Evolutionary conservation across 2,113 vertebrate species (phyloP), one percentile per base, ranked within the genome.

Genomic region (Carassius gibelio): DNA sequence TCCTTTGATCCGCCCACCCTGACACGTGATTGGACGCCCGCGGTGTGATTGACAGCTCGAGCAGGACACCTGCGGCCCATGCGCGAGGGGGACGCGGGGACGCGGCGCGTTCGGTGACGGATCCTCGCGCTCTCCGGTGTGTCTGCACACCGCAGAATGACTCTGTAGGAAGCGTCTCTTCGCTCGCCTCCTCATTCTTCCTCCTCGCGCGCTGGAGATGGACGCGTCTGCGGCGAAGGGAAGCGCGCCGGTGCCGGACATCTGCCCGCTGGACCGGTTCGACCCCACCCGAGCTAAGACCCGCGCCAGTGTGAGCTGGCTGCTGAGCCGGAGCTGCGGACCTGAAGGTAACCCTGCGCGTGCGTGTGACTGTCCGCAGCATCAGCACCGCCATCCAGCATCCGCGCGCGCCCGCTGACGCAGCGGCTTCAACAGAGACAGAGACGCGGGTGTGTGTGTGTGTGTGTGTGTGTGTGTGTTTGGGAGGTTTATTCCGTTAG

Each of bases 231-330:
- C 92, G 81, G 93, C 94, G 94, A 95, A 94, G 90, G 21, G 95
- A 92, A 89, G 93, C 93, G 95, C 93, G 88, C 88, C 96, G 90
- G 96, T 96, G 62, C 96, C 95, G 88, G 96, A 97, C 93, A 96
- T 98, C 91, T 95, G 94, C 87, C 95, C 96, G 68, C 93, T 98
- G 94, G 95, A 97, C 90, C 95, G 94, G 89, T 98, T 96, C 89
- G 96, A 97, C 85, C 94, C 95, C 89, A 89, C 85, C 88, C 92
- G 96, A 88, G 97, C 96, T 81, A 95, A 95, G 93, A 94, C 93
- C 85, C 91, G 95, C 85, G 96, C 96, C 87, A 96, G 95, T 89
- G 89, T 97, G 83, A 94, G 95, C 78, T 98, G 97, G 97, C 94
- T 97, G 88, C 92, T 97, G 84, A 92, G 92, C 81, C 95, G 94